These are phyloP conservation scores for Palaemon carinicauda DNA, from an alignment of 1,140 invertebrate genomes.

Conservation along the genomic window DNA sequence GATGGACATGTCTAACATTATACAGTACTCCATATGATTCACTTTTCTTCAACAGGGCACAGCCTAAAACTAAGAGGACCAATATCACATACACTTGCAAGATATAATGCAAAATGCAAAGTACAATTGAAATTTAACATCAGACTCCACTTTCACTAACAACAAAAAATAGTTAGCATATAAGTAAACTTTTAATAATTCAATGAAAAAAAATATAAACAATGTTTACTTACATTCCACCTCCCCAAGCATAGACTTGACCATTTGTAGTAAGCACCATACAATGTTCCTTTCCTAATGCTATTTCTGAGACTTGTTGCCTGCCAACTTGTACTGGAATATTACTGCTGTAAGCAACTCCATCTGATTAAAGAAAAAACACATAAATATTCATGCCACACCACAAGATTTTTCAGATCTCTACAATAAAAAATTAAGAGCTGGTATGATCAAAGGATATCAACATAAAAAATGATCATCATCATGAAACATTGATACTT, in stretches of 20 bases:
- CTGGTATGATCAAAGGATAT: no score
- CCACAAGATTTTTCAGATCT: no score
- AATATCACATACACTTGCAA: no score
- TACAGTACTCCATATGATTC: no score
- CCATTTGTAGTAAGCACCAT: slow-evolving; percentile 30
- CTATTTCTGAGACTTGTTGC: slow-evolving; percentile 2
- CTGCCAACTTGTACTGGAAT: slow-evolving; percentile 5
- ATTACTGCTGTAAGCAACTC: slow-evolving; percentile 16
- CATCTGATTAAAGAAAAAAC: slow-evolving; percentile 10
- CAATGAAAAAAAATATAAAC: background rate
- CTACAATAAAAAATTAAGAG: no score
- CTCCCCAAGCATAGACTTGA: slow-evolving; percentile 24
- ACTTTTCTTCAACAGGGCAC: no score
- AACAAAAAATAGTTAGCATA: background rate
- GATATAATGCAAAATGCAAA: no score
- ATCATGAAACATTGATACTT: background rate
- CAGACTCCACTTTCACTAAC: background rate
- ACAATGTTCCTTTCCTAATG: slow-evolving; percentile 38
- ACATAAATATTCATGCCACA: background rate
- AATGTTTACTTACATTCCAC: slow-evolving; percentile 22
- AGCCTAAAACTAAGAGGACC: no score
- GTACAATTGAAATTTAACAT: no score
- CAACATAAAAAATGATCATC: no score
- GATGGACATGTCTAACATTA: no score
- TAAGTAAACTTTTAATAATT: background rate